A percentile compares a stretch with the other conserved stretches of the same genome.
Evolutionary conservation across 2,888 invertebrate species (phyloP).

Genomic region (Myopa testacea): DNA sequence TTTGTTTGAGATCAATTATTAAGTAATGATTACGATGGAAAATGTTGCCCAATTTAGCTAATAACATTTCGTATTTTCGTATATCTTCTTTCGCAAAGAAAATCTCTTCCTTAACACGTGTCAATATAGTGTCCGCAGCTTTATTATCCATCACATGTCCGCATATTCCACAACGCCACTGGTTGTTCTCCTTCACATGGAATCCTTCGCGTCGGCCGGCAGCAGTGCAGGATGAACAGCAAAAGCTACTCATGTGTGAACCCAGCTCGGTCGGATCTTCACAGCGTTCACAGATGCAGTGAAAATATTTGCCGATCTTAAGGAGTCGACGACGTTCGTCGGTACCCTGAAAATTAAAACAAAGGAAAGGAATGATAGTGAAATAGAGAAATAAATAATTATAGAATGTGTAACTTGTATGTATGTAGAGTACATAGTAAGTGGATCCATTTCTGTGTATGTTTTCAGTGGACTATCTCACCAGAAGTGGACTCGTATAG

Average conservation of each 20-base stretch:
- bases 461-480: constrained; percentile 58
- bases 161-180: constrained; percentile 61
- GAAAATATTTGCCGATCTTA: constrained; percentile 80
- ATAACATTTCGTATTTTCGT: constrained; percentile 68
- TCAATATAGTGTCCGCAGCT: constrained; percentile 69
- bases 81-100: constrained; percentile 66
- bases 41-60: constrained; percentile 71
- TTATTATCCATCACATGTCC: constrained; percentile 56
- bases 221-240: constrained; percentile 55
- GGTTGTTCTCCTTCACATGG: constrained; percentile 38
- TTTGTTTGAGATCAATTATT: constrained; percentile 78
- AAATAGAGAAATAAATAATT: too few relatives aligned
- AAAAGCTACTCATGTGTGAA: constrained; percentile 74
- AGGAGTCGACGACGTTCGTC: constrained; percentile 75
- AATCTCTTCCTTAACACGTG: constrained; percentile 68
- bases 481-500: constrained; percentile 79
- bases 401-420: too few relatives aligned
- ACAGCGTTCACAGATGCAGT: constrained; percentile 78
- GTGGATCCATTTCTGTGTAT: neutral
- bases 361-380: neutral
- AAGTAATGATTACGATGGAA: constrained; percentile 78
- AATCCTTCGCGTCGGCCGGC: constrained; percentile 41
- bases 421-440: too few relatives aligned
- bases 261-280: constrained; percentile 78
- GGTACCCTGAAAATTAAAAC: constrained; percentile 72